These are phyloP conservation scores for Pentalonia nigronervosa DNA, from an alignment of 1,140 invertebrate species.

Conservation along the genomic window DNA sequence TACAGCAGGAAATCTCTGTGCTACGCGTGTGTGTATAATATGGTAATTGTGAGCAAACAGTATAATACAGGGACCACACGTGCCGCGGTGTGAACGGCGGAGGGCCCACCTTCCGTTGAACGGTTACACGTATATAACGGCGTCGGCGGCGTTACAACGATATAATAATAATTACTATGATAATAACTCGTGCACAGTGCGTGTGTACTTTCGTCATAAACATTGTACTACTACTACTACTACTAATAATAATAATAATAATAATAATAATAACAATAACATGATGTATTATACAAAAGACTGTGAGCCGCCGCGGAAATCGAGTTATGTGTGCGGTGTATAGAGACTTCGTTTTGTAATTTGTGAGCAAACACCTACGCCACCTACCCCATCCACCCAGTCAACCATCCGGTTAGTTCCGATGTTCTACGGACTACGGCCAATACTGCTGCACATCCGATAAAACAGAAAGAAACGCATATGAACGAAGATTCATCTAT, in stretches of 20 bases:
- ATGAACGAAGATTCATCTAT: neutral
- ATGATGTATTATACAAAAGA: neutral
- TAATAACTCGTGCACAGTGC: neutral
- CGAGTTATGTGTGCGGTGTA: neutral
- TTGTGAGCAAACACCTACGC: neutral
- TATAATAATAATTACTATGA: constrained; percentile 12
- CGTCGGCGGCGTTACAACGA: neutral
- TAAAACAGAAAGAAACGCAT: neutral
- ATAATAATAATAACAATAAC: neutral
- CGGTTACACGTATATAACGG: neutral
- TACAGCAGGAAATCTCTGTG: neutral
- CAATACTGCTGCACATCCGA: neutral
- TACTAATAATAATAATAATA: neutral
- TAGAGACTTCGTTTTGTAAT: neutral
- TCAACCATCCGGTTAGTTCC: neutral
- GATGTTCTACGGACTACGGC: neutral
- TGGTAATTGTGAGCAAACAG: constrained; percentile 26
- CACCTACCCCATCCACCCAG: neutral
- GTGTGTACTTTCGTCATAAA: constrained; percentile 37
- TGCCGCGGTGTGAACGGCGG: neutral
- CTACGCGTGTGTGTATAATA: neutral
- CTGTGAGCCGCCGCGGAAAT: neutral
- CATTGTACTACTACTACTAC: neutral
- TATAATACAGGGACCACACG: neutral
- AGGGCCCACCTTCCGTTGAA: neutral